Percentiles rank a stretch among this genome's conserved stretches.
Evolutionary conservation across 2,888 invertebrate genomes (phyloP).

Genomic region (Parnassius glacialis): DNA sequence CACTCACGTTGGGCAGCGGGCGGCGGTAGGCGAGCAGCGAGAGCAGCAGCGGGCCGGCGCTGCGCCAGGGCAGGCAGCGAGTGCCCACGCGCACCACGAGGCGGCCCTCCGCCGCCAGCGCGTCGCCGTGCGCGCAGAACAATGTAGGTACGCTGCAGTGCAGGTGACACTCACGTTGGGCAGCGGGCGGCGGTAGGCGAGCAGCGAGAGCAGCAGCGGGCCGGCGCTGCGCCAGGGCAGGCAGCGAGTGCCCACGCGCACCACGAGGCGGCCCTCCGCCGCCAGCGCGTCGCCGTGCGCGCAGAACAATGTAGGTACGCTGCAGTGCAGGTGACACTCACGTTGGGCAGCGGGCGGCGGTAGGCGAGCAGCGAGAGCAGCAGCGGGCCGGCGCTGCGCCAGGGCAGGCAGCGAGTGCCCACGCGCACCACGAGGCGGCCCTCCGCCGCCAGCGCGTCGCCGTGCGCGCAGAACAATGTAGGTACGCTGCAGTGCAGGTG

Average conservation of each 20-base stretch:
- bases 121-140: too few relatives aligned
- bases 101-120: too few relatives aligned
- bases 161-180: conserved; percentile 82
- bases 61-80: conserved; percentile 74
- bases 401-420: conserved; percentile 91
- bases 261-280: too few relatives aligned
- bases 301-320: too few relatives aligned
- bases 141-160: too few relatives aligned
- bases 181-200: conserved; percentile 92
- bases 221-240: conserved; percentile 73
- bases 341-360: too few relatives aligned
- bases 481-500: background rate
- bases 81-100: conserved; percentile 64
- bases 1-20: conserved; percentile 92
- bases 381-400: too few relatives aligned
- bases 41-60: conserved; percentile 82
- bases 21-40: conserved; percentile 83
- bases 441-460: conserved; percentile 91
- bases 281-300: too few relatives aligned
- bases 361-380: too few relatives aligned
- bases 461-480: conserved; percentile 79
- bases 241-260: conserved; percentile 89
- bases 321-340: background rate
- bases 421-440: conserved; percentile 90
- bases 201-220: conserved; percentile 88